Percentiles rank a stretch among this genome's conserved stretches.
Conservation (phyloP, 2,888 invertebrate species). For the Epinotia nisella region DNA sequence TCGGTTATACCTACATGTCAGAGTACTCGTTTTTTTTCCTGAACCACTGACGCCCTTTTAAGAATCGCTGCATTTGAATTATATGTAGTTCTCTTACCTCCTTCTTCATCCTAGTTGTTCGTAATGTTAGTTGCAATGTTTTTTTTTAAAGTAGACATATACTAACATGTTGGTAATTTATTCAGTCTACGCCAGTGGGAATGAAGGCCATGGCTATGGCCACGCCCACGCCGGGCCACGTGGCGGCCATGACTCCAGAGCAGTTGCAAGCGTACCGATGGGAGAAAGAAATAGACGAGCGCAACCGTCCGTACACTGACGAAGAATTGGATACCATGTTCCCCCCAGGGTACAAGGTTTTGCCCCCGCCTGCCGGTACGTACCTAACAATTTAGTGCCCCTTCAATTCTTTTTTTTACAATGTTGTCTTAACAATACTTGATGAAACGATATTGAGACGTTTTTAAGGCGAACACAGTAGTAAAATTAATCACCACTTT, state of each 20-base stretch:
- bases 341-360: conserved; percentile 98
- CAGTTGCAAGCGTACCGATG: conserved; percentile 98
- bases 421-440: conserved; percentile 43
- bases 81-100: too few species aligned
- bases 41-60: too few species aligned
- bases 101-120: too few species aligned
- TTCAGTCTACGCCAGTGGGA: conserved; percentile 91
- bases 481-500: conserved; percentile 75
- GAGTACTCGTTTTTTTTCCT: too few species aligned
- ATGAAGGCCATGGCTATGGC: conserved; percentile 99
- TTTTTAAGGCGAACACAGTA: conserved; percentile 64
- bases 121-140: too few species aligned
- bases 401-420: conserved; percentile 37
- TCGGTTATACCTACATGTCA: neutral
- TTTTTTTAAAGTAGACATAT: conserved; percentile 6
- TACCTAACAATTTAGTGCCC: conserved; percentile 49
- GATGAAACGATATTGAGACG: conserved; percentile 43
- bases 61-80: too few species aligned
- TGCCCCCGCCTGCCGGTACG: conserved; percentile 96
- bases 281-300: conserved; percentile 99
- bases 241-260: conserved; percentile 99
- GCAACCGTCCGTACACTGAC: conserved; percentile 97
- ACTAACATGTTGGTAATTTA: conserved; percentile 11
- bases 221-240: conserved; percentile 98
- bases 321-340: conserved; percentile 99